Evolutionary conservation across 2,113 vertebrate genomes (phyloP).

Genomic region (Grantiella picta): DNA sequence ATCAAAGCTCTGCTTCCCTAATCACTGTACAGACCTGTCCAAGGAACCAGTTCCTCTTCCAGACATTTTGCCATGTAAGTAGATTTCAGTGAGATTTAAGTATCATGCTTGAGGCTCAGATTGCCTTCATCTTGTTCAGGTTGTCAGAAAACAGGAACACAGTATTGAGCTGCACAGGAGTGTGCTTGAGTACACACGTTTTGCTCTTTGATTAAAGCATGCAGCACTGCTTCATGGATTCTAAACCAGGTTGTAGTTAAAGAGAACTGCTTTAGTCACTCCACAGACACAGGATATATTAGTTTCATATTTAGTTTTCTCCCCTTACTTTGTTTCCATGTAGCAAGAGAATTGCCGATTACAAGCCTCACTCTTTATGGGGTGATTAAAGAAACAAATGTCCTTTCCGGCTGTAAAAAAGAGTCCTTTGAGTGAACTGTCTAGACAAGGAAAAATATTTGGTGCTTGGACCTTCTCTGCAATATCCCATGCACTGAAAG

Average conservation of each 20-base stretch:
- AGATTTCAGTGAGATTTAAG: not conserved
- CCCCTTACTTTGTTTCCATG: not conserved
- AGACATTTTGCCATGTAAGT: not conserved
- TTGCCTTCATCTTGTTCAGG: not conserved
- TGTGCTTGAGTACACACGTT: not conserved
- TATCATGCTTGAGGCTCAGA: not conserved
- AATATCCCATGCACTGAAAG: not conserved
- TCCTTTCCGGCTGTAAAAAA: slow-evolving; percentile 49
- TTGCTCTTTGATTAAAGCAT: not conserved
- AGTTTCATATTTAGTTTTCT: not conserved
- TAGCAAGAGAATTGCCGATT: not conserved
- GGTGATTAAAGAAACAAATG: slow-evolving; percentile 59
- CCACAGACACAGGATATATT: not conserved
- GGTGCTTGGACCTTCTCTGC: slow-evolving; percentile 37
- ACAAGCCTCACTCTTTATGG: slow-evolving; percentile 48
- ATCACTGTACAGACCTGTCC: not conserved
- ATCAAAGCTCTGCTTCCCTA: not conserved
- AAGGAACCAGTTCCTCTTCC: not conserved
- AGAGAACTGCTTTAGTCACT: not conserved
- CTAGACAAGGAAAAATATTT: slow-evolving; percentile 72
- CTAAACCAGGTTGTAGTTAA: not conserved
- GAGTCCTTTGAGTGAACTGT: slow-evolving; percentile 67
- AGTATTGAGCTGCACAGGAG: not conserved
- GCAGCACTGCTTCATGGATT: not conserved
- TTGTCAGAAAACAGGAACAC: not conserved